These are phyloP conservation scores for Trichogramma dendrolimi DNA, from an alignment of 2,888 invertebrate species.

Conservation along the genomic window DNA sequence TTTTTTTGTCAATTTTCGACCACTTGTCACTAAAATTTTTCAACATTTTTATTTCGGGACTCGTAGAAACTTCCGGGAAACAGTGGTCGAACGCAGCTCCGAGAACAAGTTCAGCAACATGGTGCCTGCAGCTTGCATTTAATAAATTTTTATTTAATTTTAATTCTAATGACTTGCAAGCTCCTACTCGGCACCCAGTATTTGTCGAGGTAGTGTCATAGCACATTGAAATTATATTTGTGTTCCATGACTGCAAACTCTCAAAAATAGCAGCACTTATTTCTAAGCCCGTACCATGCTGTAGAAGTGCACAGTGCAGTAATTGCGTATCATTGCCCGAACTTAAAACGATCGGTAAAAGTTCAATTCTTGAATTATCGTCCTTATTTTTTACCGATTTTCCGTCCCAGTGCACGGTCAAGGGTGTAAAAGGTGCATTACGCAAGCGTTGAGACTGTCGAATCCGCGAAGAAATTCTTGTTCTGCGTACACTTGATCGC, in stretches of 20 bases:
- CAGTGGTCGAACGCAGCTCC: conserved; percentile 17
- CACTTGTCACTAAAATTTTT: conserved; percentile 25
- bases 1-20: conserved; percentile 13
- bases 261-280: too few species aligned
- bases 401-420: conserved; percentile 17
- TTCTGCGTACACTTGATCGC: too few species aligned
- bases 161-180: conserved; percentile 32
- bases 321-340: conserved; percentile 6
- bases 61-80: conserved; percentile 13
- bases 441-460: too few species aligned
- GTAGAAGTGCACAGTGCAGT: not conserved
- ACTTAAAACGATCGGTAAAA: conserved; percentile 9
- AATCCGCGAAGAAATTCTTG: too few species aligned
- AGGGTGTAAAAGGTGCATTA: too few species aligned
- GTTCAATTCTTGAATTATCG: conserved; percentile 5
- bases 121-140: conserved; percentile 35
- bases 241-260: too few species aligned
- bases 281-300: too few species aligned
- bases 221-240: not conserved
- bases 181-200: conserved; percentile 14
- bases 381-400: conserved; percentile 8
- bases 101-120: conserved; percentile 33
- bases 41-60: conserved; percentile 26
- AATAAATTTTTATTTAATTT: conserved; percentile 32
- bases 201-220: not conserved